Evolutionary conservation across 2,797 vertebrate species (phyloP).

Genomic region (Lophotriccus pileatus): DNA sequence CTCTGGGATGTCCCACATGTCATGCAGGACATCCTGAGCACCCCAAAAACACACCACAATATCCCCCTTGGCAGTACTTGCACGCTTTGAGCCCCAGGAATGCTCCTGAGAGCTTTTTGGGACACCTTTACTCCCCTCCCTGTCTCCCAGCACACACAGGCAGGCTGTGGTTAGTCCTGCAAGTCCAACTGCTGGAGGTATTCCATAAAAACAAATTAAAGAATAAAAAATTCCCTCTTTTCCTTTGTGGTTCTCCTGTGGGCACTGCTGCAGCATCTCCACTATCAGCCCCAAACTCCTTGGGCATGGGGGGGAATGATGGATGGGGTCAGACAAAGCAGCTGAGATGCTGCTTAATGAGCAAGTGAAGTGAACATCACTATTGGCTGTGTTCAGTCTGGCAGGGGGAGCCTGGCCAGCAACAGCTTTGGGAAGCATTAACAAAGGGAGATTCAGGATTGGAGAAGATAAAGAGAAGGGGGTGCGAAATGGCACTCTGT

Average conservation of each 20-base stretch:
- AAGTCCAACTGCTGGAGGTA: not conserved
- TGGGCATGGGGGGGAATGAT: not conserved
- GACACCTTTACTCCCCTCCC: not conserved
- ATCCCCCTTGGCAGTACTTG: fast-evolving
- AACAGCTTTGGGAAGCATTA: not conserved
- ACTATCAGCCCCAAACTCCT: not conserved
- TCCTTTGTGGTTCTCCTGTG: not conserved
- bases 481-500: not conserved
- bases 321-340: not conserved
- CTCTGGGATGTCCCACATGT: not conserved
- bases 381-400: not conserved
- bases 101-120: not conserved
- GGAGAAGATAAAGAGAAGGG: not conserved
- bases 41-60: not conserved
- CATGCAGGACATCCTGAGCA: not conserved
- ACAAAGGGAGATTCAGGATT: not conserved
- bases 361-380: not conserved
- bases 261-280: not conserved
- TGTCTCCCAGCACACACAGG: not conserved
- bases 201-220: not conserved
- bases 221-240: not conserved
- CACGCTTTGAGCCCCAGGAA: not conserved
- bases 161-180: not conserved
- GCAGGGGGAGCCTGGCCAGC: not conserved
- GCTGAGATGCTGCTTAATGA: not conserved